Base-by-base conservation (phyloP, 1,140 invertebrate genomes). In the Rhysida immarginata region DNA sequence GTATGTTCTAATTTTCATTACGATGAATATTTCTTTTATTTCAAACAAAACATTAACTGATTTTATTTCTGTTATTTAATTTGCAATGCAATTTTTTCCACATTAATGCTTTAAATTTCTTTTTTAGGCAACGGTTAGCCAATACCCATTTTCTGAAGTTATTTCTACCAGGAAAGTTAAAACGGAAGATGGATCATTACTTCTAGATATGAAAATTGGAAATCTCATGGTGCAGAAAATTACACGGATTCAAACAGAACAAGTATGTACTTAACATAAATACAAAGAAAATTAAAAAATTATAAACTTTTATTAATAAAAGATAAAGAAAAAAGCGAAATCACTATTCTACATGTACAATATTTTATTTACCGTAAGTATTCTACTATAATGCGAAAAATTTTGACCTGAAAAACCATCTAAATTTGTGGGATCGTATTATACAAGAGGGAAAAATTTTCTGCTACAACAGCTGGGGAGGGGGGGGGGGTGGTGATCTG, bases 181-280 rank as follows among this genome's bases (percentile, higher is more conserved):
- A 60, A 91, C 88, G 0, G 92, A 96, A 66, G 88, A 92, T 68
- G 90, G 90, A 26, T 84, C 87, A 1, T 77, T 96, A 48, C 97
- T 89, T 70, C 74, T 98, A 67, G 93, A 97, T 72, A 88, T 97
- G 83, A 96, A 96, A 73, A 88, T 89, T 66, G 93, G 93, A 20
- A 96, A 95, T 68, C 73, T 98, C 61, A 87, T 96, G 81, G 87
- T 94, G 65, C 91, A 96, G 73, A 79, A 91, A 58, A 93, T 97
- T 58, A 93, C 92, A 23, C 77, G 92, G 62, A 80, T 99, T 56
- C 92, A 98, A 69, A 96, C 94, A 1, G 92, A 96, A 69, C 92
- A 97, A 73, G 93, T 94, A 62, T 54, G 53, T 52, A 25, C 25
- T 8, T 55, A n/a, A n/a, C n/a, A n/a, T n/a, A n/a, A n/a, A n/a